These are phyloP conservation scores for Pseudomyrmex dendroicus DNA, from an alignment of 1,140 invertebrate genomes.

Conservation along the genomic window DNA sequence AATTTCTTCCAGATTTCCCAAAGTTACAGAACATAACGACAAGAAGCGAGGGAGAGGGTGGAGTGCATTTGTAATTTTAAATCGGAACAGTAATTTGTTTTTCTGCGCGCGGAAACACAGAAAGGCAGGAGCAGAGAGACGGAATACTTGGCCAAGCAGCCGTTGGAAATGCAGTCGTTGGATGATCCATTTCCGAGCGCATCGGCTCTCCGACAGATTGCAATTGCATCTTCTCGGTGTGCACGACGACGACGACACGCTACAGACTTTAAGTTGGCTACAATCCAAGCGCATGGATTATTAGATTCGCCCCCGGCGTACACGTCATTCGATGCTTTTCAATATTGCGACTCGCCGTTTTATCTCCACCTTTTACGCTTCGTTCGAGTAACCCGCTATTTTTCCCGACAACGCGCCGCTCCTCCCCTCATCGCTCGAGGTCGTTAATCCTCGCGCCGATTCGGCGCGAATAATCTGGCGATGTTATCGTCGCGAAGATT, in stretches of 20 bases:
- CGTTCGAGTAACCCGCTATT: slow-evolving; percentile 43
- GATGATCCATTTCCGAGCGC: slow-evolving; percentile 50
- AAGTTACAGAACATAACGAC: neutral
- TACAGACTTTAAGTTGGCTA: slow-evolving; percentile 76
- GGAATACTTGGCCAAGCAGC: slow-evolving; percentile 22
- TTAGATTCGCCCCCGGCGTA: slow-evolving; percentile 68
- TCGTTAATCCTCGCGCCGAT: slow-evolving; percentile 33
- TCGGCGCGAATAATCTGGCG: slow-evolving; percentile 39
- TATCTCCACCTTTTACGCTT: slow-evolving; percentile 43
- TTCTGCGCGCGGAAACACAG: too few species aligned
- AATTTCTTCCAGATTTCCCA: neutral
- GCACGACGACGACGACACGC: slow-evolving; percentile 33
- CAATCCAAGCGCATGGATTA: slow-evolving; percentile 77
- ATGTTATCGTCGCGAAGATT: slow-evolving; percentile 12
- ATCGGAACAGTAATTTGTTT: slow-evolving; percentile 12
- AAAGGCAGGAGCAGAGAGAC: neutral
- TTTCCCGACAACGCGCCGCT: neutral
- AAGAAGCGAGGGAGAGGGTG: neutral
- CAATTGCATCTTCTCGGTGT: slow-evolving; percentile 59
- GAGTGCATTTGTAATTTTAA: slow-evolving; percentile 29
- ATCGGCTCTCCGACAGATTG: slow-evolving; percentile 54
- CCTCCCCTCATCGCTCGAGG: neutral
- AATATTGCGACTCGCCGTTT: slow-evolving; percentile 67
- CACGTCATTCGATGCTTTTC: slow-evolving; percentile 71
- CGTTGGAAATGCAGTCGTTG: slow-evolving; percentile 24